phyloP scores from a whole-genome alignment of 1,140 invertebrate species.

The Phthorimaea operculella region DNA sequence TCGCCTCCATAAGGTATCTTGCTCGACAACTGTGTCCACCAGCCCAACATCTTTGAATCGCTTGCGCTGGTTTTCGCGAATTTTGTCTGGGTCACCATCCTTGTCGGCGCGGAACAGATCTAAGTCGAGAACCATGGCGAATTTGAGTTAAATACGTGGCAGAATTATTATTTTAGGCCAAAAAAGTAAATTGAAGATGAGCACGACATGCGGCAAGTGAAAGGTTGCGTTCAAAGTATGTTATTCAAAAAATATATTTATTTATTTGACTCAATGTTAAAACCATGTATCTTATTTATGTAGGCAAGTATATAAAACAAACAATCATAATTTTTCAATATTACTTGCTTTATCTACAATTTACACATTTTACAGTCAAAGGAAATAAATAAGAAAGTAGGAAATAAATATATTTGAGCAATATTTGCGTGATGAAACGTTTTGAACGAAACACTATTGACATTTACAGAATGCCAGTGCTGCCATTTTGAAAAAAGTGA shows the following conservation, averaged over 20 bases:
- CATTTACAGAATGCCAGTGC: no score
- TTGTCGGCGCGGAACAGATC: slow-evolving; percentile 97
- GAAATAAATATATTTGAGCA: no score
- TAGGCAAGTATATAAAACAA: no score
- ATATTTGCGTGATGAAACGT: no score
- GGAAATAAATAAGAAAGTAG: no score
- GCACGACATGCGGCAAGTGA: slow-evolving; percentile 4
- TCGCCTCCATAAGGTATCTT: slow-evolving; percentile 92
- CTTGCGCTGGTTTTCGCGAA: slow-evolving; percentile 92
- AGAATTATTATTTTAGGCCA: not conserved
- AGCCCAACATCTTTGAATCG: slow-evolving; percentile 93
- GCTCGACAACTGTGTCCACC: slow-evolving; percentile 91
- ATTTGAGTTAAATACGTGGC: slow-evolving; percentile 6
- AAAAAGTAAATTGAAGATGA: not conserved
- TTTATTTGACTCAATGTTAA: no score
- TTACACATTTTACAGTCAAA: no score
- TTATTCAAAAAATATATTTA: not conserved
- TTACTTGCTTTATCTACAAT: no score
- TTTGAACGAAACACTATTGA: no score
- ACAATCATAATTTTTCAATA: no score
- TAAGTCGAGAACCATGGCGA: slow-evolving; percentile 95
- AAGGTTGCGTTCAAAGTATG: slow-evolving; percentile 11
- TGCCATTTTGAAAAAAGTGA: no score
- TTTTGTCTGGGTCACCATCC: slow-evolving; percentile 92
- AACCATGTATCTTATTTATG: no score